Conservation (phyloP, 1,140 invertebrate species). For the Bicyclus anynana region DNA sequence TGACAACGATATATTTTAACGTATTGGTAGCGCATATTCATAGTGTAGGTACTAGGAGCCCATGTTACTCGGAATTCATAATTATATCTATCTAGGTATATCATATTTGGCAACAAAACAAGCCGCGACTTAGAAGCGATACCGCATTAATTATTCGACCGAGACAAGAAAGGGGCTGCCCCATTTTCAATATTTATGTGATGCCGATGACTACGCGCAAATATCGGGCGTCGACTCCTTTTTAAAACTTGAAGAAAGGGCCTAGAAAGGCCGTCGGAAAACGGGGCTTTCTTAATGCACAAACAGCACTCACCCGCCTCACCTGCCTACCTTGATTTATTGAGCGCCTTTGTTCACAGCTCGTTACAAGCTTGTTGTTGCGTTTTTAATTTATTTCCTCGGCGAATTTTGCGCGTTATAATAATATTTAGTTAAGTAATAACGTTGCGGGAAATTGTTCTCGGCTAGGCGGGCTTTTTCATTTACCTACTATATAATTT, state of each 20-base stretch:
- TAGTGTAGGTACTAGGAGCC: too few relatives aligned
- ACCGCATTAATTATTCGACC: constrained; percentile 71
- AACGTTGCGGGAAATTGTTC: constrained; percentile 45
- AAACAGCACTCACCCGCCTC: constrained; percentile 67
- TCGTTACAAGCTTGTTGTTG: constrained; percentile 74
- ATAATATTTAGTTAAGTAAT: constrained; percentile 68
- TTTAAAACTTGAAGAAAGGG: constrained; percentile 75
- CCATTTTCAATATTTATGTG: constrained; percentile 78
- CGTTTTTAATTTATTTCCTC: constrained; percentile 76
- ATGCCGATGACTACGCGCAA: constrained; percentile 75
- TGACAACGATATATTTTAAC: too few relatives aligned
- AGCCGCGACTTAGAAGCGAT: constrained; percentile 61
- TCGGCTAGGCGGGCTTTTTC: constrained; percentile 4
- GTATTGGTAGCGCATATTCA: too few relatives aligned
- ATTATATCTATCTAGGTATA: constrained; percentile 24
- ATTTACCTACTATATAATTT: not conserved
- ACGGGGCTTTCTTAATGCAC: constrained; percentile 71
- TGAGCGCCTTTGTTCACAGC: constrained; percentile 67
- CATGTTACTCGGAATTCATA: not conserved
- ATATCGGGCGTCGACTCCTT: constrained; percentile 74
- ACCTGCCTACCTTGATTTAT: constrained; percentile 74
- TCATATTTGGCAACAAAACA: constrained; percentile 66
- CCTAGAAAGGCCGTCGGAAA: constrained; percentile 68
- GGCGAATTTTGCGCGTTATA: constrained; percentile 56
- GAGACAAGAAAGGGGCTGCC: constrained; percentile 72